These are phyloP conservation scores for Buceros bicornis DNA, from an alignment of 2,797 vertebrate species.

Conservation along the genomic window DNA sequence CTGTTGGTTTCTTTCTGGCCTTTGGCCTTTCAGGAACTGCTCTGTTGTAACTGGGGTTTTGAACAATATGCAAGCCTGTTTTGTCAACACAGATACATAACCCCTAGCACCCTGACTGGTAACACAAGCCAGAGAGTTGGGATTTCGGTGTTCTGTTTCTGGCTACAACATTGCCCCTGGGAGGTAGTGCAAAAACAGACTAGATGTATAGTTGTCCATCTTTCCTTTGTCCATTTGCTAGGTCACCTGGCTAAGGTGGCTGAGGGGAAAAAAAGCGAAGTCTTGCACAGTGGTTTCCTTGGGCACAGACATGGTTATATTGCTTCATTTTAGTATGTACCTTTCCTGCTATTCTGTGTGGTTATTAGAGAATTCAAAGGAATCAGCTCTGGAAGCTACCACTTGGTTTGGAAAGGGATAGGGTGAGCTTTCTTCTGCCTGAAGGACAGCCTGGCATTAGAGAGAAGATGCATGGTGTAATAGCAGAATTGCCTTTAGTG, in stretches of 20 bases:
- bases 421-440: neutral
- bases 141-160: neutral
- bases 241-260: neutral
- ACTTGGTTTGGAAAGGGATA: neutral
- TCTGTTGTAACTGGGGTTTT: conserved; percentile 18
- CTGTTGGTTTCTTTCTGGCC: conserved; percentile 37
- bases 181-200: neutral
- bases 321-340: neutral
- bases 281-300: neutral
- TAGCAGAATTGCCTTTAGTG: neutral
- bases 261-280: neutral
- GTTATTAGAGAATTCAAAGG: neutral
- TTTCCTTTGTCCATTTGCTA: neutral
- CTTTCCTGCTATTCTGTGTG: neutral
- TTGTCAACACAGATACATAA: conserved; percentile 41
- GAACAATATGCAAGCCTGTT: conserved; percentile 35
- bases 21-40: conserved; percentile 47
- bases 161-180: neutral
- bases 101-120: neutral
- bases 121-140: neutral
- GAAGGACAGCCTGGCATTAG: neutral
- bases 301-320: neutral
- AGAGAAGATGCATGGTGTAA: neutral
- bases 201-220: neutral
- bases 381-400: neutral